phyloP scores from a whole-genome alignment of 2,888 invertebrate genomes.

The Pristionchus exspectatus region DNA sequence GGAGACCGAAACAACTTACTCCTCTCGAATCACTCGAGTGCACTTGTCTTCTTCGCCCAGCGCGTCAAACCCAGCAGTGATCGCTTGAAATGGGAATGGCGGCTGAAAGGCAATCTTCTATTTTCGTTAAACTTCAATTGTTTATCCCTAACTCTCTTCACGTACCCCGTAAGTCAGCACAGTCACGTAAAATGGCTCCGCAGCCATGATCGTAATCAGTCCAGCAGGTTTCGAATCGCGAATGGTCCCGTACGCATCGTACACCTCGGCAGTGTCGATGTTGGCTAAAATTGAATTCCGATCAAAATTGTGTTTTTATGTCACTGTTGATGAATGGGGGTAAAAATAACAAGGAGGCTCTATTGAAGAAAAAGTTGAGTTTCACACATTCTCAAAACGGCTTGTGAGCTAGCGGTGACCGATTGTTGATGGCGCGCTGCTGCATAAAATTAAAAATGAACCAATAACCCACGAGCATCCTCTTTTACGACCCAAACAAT shows the following conservation, averaged over 20 bases:
- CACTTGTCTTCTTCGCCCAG: background rate
- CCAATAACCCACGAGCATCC: background rate
- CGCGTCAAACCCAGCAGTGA: background rate
- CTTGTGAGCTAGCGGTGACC: background rate
- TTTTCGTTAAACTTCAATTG: too few relatives aligned
- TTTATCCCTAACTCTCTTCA: too few relatives aligned
- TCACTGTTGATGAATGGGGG: too few relatives aligned
- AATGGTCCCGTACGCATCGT: background rate
- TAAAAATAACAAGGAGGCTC: too few relatives aligned
- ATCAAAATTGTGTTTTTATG: too few relatives aligned
- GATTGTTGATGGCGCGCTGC: too few relatives aligned
- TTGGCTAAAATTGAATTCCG: background rate
- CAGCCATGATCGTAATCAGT: background rate
- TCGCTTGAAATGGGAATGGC: background rate
- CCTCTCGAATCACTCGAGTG: background rate
- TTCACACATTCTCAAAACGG: background rate
- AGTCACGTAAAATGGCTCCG: background rate
- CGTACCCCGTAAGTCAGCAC: background rate
- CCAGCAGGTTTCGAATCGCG: background rate
- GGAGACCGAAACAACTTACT: background rate
- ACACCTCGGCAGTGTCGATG: slow-evolving; percentile 12
- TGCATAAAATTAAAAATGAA: background rate
- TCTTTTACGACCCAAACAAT: background rate
- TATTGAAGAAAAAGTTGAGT: too few relatives aligned
- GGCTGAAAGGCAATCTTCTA: too few relatives aligned